Evolutionary conservation across 2,113 vertebrate genomes (phyloP).

Genomic region (Propithecus coquereli): DNA sequence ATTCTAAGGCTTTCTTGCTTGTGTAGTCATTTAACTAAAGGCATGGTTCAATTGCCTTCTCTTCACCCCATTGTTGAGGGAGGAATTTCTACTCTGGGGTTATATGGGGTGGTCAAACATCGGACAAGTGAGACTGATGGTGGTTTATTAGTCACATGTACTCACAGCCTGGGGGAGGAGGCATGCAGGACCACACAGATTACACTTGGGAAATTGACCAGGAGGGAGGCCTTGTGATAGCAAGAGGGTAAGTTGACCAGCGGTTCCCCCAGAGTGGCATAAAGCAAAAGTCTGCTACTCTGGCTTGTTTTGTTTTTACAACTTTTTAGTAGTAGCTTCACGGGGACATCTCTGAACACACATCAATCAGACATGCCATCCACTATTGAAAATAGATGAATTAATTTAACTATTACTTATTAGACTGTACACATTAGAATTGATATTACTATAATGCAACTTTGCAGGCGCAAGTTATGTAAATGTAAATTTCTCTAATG

Average conservation of each 20-base stretch:
- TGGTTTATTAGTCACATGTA: neutral
- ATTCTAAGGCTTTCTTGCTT: neutral
- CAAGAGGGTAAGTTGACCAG: too few species aligned
- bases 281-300: neutral
- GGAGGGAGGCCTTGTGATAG: too few species aligned
- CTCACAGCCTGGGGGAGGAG: neutral
- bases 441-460: conserved; percentile 47
- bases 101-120: neutral
- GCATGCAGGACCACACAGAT: rapidly evolving
- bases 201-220: rapidly evolving
- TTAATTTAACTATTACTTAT: neutral
- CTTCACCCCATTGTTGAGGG: neutral
- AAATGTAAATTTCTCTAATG: conserved; percentile 60
- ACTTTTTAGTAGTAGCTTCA: neutral
- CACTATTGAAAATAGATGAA: neutral
- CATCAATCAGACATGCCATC: neutral
- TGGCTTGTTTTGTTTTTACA: neutral
- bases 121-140: neutral
- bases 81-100: neutral
- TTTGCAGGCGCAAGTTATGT: conserved; percentile 49
- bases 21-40: neutral
- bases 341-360: neutral
- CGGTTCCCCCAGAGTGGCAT: neutral
- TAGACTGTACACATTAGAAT: neutral
- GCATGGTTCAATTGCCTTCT: neutral